Evolutionary conservation across 2,113 vertebrate species (phyloP).

Genomic region (Protomyctophum bolini): DNA sequence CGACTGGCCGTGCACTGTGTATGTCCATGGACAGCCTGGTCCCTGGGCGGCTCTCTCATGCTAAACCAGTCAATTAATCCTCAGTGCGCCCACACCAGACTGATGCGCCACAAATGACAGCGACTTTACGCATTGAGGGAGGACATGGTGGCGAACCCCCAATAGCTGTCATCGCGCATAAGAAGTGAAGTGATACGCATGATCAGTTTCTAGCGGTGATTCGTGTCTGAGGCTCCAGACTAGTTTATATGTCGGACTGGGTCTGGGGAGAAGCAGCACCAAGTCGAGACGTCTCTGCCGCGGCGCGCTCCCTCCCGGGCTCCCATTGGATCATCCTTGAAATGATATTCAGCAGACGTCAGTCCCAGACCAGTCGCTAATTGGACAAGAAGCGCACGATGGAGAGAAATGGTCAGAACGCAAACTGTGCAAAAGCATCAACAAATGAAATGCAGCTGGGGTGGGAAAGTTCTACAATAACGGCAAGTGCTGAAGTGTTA

Average conservation of each 20-base stretch:
- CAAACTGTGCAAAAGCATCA: background rate
- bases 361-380: constrained; percentile 34
- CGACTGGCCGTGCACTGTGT: constrained; percentile 5
- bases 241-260: constrained; percentile 5
- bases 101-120: background rate
- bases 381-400: constrained; percentile 43
- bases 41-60: constrained; percentile 8
- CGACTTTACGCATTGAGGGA: background rate
- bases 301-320: constrained; percentile 7
- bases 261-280: constrained; percentile 15
- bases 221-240: constrained; percentile 2
- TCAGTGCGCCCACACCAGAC: background rate
- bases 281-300: constrained; percentile 18
- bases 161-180: too few species aligned
- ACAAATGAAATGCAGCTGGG: too few species aligned
- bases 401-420: background rate
- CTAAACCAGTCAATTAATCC: background rate
- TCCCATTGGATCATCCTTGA: constrained; percentile 58
- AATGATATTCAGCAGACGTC: constrained; percentile 60
- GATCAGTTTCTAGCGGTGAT: constrained; percentile 7
- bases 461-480: too few species aligned
- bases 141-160: background rate
- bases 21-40: constrained; percentile 37
- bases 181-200: too few species aligned
- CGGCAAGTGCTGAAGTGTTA: too few species aligned